Percentiles rank a stretch among this genome's conserved stretches.
These are phyloP conservation scores for Lithophane leautieri DNA, from an alignment of 2,888 invertebrate species.

Conservation along the genomic window DNA sequence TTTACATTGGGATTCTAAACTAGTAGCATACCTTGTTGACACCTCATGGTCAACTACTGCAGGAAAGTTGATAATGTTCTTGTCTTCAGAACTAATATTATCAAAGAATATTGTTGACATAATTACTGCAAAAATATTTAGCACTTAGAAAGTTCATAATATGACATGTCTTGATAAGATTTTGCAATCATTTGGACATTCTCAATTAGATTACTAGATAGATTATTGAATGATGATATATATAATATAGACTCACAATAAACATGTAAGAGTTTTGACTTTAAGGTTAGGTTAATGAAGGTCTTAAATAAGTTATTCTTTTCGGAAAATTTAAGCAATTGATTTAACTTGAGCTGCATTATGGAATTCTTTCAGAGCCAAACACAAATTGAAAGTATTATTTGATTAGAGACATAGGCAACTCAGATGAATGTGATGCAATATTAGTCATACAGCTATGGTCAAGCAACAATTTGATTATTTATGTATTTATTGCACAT, in stretches of 20 bases:
- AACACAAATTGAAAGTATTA: constrained; percentile 1
- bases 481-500: constrained; percentile 8
- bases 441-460: not conserved
- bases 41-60: not conserved
- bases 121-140: constrained; percentile 12
- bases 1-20: constrained; percentile 4
- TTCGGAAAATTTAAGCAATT: not conserved
- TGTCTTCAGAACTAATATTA: not conserved
- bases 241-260: not conserved
- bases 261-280: constrained; percentile 7
- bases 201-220: constrained; percentile 6
- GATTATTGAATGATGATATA: constrained; percentile 5
- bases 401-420: not conserved
- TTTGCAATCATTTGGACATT: constrained; percentile 22
- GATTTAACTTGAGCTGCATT: not conserved
- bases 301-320: not conserved
- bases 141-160: constrained; percentile 9
- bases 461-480: constrained; percentile 1
- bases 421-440: constrained; percentile 1
- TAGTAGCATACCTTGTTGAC: constrained; percentile 5
- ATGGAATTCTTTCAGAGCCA: not conserved
- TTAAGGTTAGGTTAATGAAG: constrained; percentile 43
- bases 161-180: constrained; percentile 26
- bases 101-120: constrained; percentile 5
- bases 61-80: constrained; percentile 5